Percentiles rank a stretch among this genome's conserved stretches.
Conservation (phyloP, 2,797 vertebrate species). For the Mallotus villosus region DNA sequence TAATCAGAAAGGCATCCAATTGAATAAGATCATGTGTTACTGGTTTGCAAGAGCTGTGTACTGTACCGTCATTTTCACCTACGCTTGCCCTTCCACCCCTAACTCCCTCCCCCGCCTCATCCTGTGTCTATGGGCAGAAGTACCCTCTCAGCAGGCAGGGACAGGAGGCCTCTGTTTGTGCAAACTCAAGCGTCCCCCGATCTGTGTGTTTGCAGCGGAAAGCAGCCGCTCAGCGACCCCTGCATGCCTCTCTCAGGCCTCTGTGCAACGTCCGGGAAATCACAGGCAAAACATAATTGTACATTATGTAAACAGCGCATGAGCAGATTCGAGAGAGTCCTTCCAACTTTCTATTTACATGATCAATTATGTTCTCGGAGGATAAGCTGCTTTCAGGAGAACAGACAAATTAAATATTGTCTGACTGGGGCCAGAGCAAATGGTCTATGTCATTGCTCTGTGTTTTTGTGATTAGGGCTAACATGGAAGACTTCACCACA, state of each 20-base stretch:
- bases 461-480: slow-evolving; percentile 46
- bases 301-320: slow-evolving; percentile 76
- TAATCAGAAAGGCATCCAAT: slow-evolving; percentile 9
- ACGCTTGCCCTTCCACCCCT: no score
- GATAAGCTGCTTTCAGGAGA: slow-evolving; percentile 61
- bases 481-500: slow-evolving; percentile 23
- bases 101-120: slow-evolving; percentile 16
- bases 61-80: slow-evolving; percentile 40
- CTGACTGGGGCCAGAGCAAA: slow-evolving; percentile 55
- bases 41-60: slow-evolving; percentile 35
- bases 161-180: slow-evolving; percentile 75
- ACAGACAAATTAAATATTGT: slow-evolving; percentile 46
- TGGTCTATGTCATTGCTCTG: slow-evolving; percentile 56
- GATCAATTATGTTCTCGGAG: slow-evolving; percentile 70
- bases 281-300: slow-evolving; percentile 73
- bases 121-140: slow-evolving; percentile 48
- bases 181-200: slow-evolving; percentile 72
- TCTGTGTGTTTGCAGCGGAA: slow-evolving; percentile 46
- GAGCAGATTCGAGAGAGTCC: slow-evolving; percentile 65
- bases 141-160: slow-evolving; percentile 41
- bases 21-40: slow-evolving; percentile 43
- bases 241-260: slow-evolving; percentile 66
- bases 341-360: slow-evolving; percentile 75
- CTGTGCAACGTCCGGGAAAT: slow-evolving; percentile 77
- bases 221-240: slow-evolving; percentile 56